Evolutionary conservation across 2,113 vertebrate species (phyloP).

Genomic region (Jaculus jaculus): DNA sequence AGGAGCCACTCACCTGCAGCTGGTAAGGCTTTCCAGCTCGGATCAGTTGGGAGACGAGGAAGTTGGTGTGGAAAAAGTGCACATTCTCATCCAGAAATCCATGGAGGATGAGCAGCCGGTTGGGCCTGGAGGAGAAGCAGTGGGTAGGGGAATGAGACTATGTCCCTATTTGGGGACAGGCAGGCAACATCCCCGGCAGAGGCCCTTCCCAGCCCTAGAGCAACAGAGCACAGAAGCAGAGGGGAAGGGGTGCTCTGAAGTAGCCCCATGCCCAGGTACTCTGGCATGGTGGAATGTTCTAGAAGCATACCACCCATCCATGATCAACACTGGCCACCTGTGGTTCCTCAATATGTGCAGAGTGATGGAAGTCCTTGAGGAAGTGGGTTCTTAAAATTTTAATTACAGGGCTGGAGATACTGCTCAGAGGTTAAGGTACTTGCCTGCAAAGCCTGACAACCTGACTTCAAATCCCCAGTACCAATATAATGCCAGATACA

Average conservation of each 20-base stretch:
- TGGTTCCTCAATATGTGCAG: neutral
- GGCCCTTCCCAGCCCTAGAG: neutral
- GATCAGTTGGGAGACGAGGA: constrained; percentile 98
- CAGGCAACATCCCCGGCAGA: neutral
- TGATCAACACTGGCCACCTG: neutral
- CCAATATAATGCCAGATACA: too few species aligned
- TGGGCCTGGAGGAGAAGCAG: constrained; percentile 89
- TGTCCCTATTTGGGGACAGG: too few species aligned
- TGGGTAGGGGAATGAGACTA: neutral
- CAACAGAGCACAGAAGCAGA: neutral
- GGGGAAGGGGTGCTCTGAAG: neutral
- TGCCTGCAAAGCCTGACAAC: too few species aligned
- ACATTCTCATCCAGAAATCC: constrained; percentile 99
- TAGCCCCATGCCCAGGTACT: neutral
- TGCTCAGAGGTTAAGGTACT: too few species aligned
- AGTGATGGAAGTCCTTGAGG: neutral
- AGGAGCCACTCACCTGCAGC: constrained; percentile 89
- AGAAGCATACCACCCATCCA: neutral
- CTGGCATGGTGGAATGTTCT: neutral
- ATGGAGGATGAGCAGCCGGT: constrained; percentile 97
- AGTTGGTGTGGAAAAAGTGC: constrained; percentile 99
- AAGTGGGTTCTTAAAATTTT: neutral
- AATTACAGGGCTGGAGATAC: too few species aligned
- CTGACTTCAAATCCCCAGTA: too few species aligned
- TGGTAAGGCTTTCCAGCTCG: constrained; percentile 99